Evolutionary conservation across 2,113 vertebrate species (phyloP).

Genomic region (Mellivora capensis): DNA sequence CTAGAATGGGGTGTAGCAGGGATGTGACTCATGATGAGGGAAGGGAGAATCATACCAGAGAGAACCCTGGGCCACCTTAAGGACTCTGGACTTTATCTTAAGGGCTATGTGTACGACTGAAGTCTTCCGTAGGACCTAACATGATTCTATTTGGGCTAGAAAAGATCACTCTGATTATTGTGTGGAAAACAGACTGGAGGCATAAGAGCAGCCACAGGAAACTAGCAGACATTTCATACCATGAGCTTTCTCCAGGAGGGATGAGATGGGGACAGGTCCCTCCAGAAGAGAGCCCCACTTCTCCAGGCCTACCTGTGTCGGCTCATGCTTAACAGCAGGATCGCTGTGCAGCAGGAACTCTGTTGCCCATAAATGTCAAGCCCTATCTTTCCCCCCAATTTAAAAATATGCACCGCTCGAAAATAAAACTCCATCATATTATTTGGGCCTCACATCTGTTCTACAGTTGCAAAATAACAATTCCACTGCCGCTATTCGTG

Average conservation of each 20-base stretch:
- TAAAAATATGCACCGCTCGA: slow-evolving; percentile 34
- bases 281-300: accelerated
- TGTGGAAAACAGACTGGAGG: neutral
- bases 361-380: slow-evolving; percentile 49
- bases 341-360: neutral
- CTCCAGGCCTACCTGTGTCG: neutral
- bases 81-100: neutral
- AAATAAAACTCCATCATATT: slow-evolving; percentile 39
- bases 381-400: slow-evolving; percentile 3
- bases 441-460: slow-evolving; percentile 55
- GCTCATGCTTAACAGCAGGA: neutral
- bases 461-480: slow-evolving; percentile 19
- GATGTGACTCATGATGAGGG: accelerated
- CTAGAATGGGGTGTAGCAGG: neutral
- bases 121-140: neutral
- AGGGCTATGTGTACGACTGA: neutral
- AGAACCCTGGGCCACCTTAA: neutral
- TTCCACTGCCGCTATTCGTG: neutral
- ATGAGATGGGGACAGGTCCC: neutral
- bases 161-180: neutral
- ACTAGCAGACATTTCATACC: neutral
- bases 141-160: neutral
- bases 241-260: neutral
- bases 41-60: neutral
- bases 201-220: neutral